These are phyloP conservation scores for Lithophane socia DNA, from an alignment of 2,888 invertebrate species.

Conservation along the genomic window DNA sequence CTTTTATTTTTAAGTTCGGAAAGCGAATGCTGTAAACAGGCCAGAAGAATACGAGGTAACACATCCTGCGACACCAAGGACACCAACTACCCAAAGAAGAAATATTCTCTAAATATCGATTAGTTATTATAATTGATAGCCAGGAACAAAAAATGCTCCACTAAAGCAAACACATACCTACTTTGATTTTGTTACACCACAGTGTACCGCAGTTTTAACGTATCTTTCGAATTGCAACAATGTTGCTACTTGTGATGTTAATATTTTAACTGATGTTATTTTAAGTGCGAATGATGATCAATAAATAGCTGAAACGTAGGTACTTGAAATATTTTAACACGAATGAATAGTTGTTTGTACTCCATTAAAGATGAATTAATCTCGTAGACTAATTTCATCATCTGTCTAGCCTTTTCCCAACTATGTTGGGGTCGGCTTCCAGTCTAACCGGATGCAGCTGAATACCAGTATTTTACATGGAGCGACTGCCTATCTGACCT, in stretches of 20 bases:
- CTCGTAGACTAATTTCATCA: too few relatives aligned
- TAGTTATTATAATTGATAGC: background rate
- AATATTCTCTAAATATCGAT: background rate
- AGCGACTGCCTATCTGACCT: too few relatives aligned
- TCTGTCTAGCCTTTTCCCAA: too few relatives aligned
- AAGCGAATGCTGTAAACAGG: background rate
- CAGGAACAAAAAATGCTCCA: too few relatives aligned
- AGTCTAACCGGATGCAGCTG: too few relatives aligned
- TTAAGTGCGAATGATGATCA: constrained; percentile 56
- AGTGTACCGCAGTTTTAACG: constrained; percentile 6
- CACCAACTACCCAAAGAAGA: background rate
- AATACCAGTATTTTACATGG: too few relatives aligned
- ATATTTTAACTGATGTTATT: constrained; percentile 48
- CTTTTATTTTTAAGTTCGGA: background rate
- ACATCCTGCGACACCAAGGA: background rate
- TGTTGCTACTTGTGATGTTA: constrained; percentile 24
- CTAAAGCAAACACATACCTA: too few relatives aligned
- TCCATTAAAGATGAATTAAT: constrained; percentile 13
- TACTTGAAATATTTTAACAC: constrained; percentile 61
- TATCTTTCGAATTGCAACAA: constrained; percentile 27
- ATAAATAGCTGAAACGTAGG: constrained; percentile 69
- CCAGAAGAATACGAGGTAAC: background rate
- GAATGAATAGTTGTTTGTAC: constrained; percentile 17
- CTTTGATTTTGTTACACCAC: constrained; percentile 7
- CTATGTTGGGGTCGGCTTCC: too few relatives aligned